Conservation (phyloP, 2,888 invertebrate species). For the Drosophila affinis region DNA sequence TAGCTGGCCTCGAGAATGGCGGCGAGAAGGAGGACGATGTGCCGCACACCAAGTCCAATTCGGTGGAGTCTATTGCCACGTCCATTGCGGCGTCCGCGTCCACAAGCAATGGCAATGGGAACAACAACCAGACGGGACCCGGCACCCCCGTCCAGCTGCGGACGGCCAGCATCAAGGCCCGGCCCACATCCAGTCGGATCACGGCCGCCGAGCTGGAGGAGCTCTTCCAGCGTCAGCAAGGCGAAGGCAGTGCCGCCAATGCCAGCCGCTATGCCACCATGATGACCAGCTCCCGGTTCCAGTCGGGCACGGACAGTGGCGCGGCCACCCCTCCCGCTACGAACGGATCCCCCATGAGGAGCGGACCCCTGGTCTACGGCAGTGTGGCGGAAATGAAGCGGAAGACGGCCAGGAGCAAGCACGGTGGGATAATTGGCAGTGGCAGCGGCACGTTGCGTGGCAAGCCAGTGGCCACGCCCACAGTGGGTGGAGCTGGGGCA, state of each 20-base stretch:
- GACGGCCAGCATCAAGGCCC: constrained; percentile 95
- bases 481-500: constrained; percentile 72
- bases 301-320: constrained; percentile 86
- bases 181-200: constrained; percentile 94
- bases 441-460: constrained; percentile 83
- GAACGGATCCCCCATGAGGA: constrained; percentile 86
- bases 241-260: constrained; percentile 85
- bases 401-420: constrained; percentile 87
- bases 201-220: constrained; percentile 96
- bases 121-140: constrained; percentile 64
- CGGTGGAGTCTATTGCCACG: constrained; percentile 90
- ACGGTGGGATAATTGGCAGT: constrained; percentile 39
- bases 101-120: not conserved
- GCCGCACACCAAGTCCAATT: constrained; percentile 89
- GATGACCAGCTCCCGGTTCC: constrained; percentile 91
- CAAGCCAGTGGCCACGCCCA: constrained; percentile 83
- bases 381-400: constrained; percentile 98
- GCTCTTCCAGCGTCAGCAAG: constrained; percentile 94
- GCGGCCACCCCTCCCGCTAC: constrained; percentile 87
- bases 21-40: constrained; percentile 88
- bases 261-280: constrained; percentile 84
- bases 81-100: constrained; percentile 80
- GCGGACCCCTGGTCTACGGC: constrained; percentile 90
- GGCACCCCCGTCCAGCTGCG: constrained; percentile 90
- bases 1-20: constrained; percentile 91